These are phyloP conservation scores for Muscicapa adusta DNA, from an alignment of 2,113 vertebrate genomes.

Conservation along the genomic window DNA sequence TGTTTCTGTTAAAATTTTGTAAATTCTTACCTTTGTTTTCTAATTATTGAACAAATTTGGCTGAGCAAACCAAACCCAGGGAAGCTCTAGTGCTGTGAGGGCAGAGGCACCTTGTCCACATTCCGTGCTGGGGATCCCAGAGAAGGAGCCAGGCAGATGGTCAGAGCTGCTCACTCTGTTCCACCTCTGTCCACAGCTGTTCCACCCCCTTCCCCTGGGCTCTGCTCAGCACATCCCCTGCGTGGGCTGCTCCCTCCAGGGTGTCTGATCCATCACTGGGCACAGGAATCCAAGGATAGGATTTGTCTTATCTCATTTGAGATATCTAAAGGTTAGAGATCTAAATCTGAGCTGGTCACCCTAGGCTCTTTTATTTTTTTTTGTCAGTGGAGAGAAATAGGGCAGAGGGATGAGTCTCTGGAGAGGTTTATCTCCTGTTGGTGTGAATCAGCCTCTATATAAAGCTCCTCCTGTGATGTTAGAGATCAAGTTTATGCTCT, in stretches of 20 bases:
- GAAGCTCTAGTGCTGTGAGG: not conserved
- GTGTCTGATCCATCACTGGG: not conserved
- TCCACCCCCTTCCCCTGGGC: no score
- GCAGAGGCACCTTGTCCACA: rapidly evolving
- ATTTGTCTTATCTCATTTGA: not conserved
- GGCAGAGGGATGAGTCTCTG: not conserved
- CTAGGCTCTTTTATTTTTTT: not conserved
- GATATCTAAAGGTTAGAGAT: not conserved
- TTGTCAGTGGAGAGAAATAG: not conserved
- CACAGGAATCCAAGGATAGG: not conserved
- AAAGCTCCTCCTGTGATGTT: not conserved
- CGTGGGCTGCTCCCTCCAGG: not conserved
- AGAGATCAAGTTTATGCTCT: not conserved
- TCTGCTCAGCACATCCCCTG: rapidly evolving
- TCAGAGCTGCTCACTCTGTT: not conserved
- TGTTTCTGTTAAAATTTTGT: not conserved
- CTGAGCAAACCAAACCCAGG: not conserved
- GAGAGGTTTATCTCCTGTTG: not conserved
- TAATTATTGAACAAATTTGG: not conserved
- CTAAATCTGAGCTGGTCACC: not conserved
- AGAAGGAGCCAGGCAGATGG: not conserved
- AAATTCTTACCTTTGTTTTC: not conserved
- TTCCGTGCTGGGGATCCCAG: rapidly evolving
- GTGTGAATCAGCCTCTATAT: not conserved
- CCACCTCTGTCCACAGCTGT: no score